Evolutionary conservation across 1,140 invertebrate genomes (phyloP), one percentile per base, ranked within the genome.

Genomic region (Metopolophium dirhodum): DNA sequence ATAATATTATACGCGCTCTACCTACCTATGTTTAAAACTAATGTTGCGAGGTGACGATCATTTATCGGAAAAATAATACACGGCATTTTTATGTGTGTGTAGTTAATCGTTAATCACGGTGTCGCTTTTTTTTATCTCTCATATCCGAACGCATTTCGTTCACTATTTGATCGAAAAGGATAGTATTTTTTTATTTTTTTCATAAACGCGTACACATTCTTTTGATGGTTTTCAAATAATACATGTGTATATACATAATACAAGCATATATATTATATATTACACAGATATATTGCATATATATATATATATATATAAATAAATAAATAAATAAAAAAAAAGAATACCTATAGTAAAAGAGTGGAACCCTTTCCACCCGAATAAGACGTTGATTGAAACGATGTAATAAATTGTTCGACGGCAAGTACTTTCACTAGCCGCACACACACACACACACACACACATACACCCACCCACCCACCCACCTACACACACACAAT

Each of bases 381-480:
- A 57, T 22, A 30, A 68, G 90, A 92, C 91, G 91, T 82, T 83
- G 91, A 92, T 92, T 92, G 91, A 93, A 92, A 83, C 47, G 35
- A 83, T n/a, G 82, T 85, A 86, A 86, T 93, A 93, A 54, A 86
- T 93, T 54, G 82, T 86, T 86, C 45, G 82, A 51, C 82, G 91
- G 30, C 49, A 51, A 86, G 82, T 83, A 92, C 90, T 92, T 92
- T n/a, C 61, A 77, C 57, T 77, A 92, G 30, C 45, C 68, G 4
- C 47, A n/a, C n/a, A n/a, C n/a, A 20, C n/a, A 49, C 20, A 54
- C 51, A 22, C 22, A 54, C 9, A 4, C 37, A 11, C 22, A 22
- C 49, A 47, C 47, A 47, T 1, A 47, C 47, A 47, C 47, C 9
- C 47, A 47, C 47, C 0, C 41, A 49, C 47, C 1, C 47, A 49